Conservation (phyloP, 1,140 invertebrate genomes). For the Geopemphigus sp. region DNA sequence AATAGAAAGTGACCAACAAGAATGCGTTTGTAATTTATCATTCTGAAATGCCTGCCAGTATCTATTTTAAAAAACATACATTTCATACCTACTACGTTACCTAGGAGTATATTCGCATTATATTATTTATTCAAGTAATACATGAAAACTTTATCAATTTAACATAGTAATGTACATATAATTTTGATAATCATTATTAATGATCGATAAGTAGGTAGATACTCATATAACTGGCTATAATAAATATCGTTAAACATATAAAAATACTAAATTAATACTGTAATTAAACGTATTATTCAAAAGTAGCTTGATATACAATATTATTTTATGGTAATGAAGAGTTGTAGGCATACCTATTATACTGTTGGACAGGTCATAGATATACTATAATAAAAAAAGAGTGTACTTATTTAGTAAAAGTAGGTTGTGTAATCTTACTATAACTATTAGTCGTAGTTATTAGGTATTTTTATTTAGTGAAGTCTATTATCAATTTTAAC, state of each 20-base stretch:
- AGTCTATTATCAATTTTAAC: background rate
- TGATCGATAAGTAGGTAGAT: background rate
- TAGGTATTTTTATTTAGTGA: background rate
- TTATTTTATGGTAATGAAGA: no score
- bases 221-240: background rate
- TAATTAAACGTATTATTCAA: background rate
- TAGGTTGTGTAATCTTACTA: background rate
- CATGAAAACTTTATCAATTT: background rate
- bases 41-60: no score
- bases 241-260: background rate
- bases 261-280: background rate
- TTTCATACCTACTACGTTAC: no score
- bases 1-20: no score
- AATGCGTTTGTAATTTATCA: no score
- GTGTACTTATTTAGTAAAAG: slow-evolving; percentile 20
- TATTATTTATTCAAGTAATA: no score
- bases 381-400: slow-evolving; percentile 2
- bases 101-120: no score
- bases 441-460: background rate
- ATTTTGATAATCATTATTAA: background rate
- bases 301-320: no score
- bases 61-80: no score
- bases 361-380: background rate
- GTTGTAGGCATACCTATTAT: no score
- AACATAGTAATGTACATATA: background rate